Base-by-base conservation (phyloP, 2,888 invertebrate genomes). In the Carcina quercana region DNA sequence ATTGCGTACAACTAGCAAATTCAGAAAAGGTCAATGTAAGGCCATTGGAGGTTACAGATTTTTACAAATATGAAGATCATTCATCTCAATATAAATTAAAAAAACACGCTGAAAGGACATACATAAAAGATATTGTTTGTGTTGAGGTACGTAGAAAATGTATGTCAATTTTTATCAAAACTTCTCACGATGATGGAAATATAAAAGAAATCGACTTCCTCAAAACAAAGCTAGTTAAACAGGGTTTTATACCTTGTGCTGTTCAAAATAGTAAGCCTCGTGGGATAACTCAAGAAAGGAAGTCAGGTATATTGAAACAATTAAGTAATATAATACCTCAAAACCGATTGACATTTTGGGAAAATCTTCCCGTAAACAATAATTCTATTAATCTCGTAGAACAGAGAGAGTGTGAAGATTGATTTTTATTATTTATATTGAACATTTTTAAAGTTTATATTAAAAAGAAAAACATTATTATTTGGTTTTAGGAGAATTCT, bases 21-120 rank as follows among this genome's bases (percentile, higher is more conserved):
- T 8, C 25, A 12, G 15, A 21, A 3, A 28, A 12, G 17, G 28
- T 4, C 10, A 10, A 26, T 11, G 43, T 45, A 12, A 44, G 50
- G 27, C 38, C 38, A 29, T 48, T 55, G 50, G 33, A 11, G 13
- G 39, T 37, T 20, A 12, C 13, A 5, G 41, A 49, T 37, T 48
- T 51, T 43, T 42, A 28, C 28, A 19, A 40, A 25, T 48, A 35
- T 38, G 37, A 43, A 32, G 49, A 51, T 30, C 42, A 40, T 32
- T 44, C 41, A 39, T 53, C 53, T 20, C 22, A 36, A 15, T 45
- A 35, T 34, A 47, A 50, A 43, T 15, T 45, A 29, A 25, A 44
- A 42, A 37, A 22, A 22, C 10, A 22, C n/a, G 22, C 5, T 22
- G 22, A 22, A n/a, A 22, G 22, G n/a, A 22, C 22, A 4, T 22